Evolutionary conservation across 2,113 vertebrate species (phyloP), one percentile per base, ranked within the genome.

Genomic region (Kryptolebias marmoratus): DNA sequence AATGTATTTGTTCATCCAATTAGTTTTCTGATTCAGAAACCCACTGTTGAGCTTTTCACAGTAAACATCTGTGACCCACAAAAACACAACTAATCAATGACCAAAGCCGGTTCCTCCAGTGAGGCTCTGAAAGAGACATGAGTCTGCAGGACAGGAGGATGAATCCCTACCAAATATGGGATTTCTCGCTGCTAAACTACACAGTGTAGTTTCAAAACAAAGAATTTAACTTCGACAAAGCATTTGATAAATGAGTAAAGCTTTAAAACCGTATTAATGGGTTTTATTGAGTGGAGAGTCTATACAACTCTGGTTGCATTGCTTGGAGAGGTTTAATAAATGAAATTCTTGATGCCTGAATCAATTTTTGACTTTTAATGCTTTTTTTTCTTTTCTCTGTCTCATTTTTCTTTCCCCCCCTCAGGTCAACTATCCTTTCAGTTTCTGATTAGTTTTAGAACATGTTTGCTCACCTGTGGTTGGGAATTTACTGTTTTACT

Each of bases 321-420:
- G 72, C 81, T 85, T 61, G 79, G 83, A 65, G 77, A 85, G 60
- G 56, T 80, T 86, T 82, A 86, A 79, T 86, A 79, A 88, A 85
- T 62, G 28, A 77, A 79, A 77, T 69, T 79, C 68, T 73, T 76
- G 67, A 70, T 79, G 78, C 81, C 79, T 76, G 57, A 84, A 89
- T 87, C 77, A 73, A 83, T 89, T 85, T 76, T 5, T 76, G 63
- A 64, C 61, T 73, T 82, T 62, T 62, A 49, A 58, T 44, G 62
- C 60, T 64, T 73, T 75, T 16, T 64, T 59, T 64, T 73, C 73
- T 14, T 62, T 14, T 10, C 18, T 47, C 42, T 62, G 27, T 66
- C 59, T 50, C 39, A 30, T 11, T 61, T 31, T 68, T 39, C 55
- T 42, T 12, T 49, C 2, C n/a, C 31, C 53, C 14, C 53, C 39